Percentiles rank a stretch among this genome's conserved stretches.
Conservation (phyloP, 2,797 vertebrate species). For the Triplophysa yarkandensis region DNA sequence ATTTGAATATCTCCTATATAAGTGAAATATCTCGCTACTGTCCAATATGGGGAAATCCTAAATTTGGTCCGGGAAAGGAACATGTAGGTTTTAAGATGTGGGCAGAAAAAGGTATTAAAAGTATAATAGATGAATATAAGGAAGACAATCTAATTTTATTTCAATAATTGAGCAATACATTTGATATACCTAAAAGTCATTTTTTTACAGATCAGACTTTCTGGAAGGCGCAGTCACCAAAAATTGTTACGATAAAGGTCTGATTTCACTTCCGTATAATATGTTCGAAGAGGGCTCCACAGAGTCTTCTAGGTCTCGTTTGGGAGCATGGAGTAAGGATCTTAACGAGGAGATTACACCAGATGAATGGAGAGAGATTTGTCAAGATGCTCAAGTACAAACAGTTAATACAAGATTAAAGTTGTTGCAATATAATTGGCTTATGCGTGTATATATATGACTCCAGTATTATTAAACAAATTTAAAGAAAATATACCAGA, state of each 20-base stretch:
- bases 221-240: too few relatives aligned
- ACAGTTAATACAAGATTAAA: neutral
- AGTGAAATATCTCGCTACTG: too few relatives aligned
- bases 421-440: neutral
- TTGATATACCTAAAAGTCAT: neutral
- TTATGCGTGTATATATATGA: neutral
- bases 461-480: neutral
- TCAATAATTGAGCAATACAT: neutral
- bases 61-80: neutral
- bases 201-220: neutral
- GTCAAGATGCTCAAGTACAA: neutral
- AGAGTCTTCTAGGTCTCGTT: too few relatives aligned
- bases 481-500: neutral
- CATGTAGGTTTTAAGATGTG: neutral
- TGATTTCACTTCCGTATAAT: neutral
- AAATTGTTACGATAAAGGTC: too few relatives aligned
- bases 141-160: neutral
- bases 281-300: neutral
- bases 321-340: too few relatives aligned
- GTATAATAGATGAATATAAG: neutral
- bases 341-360: too few relatives aligned
- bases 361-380: neutral
- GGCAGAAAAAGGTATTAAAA: neutral
- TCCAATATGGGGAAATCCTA: constrained; percentile 6
- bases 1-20: too few relatives aligned